Conservation (phyloP, 2,113 vertebrate genomes). For the Atherinomorus stipes region DNA sequence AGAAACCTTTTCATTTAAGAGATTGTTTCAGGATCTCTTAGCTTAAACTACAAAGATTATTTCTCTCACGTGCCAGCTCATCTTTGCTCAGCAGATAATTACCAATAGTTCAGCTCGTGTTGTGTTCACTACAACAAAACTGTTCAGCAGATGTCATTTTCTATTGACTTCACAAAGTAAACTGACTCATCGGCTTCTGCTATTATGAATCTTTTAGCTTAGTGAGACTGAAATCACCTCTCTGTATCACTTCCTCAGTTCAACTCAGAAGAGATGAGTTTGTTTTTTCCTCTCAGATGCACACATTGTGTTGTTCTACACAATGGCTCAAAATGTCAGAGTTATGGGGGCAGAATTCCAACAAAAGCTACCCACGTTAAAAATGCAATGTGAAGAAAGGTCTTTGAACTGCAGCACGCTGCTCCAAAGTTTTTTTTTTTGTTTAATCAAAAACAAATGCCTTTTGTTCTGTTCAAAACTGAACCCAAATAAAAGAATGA, state of each 20-base stretch:
- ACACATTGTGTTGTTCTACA: conserved; percentile 22
- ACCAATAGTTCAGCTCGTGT: conserved; percentile 12
- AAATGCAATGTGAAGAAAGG: conserved; percentile 6
- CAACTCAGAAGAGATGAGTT: conserved; percentile 5
- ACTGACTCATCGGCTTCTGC: not conserved
- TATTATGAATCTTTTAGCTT: not conserved
- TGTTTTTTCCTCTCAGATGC: conserved; percentile 22
- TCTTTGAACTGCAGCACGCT: conserved; percentile 12
- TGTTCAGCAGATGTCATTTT: conserved; percentile 31
- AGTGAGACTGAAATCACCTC: conserved; percentile 12
- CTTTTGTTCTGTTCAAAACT: conserved; percentile 28
- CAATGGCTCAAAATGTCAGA: conserved; percentile 27
- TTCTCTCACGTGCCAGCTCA: conserved; percentile 8
- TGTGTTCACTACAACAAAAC: not conserved
- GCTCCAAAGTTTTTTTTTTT: conserved; percentile 16
- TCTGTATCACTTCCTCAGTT: conserved; percentile 1
- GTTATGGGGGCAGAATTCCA: not conserved
- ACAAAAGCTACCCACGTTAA: conserved; percentile 12
- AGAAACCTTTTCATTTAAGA: not conserved
- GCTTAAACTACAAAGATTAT: not conserved
- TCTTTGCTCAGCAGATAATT: conserved; percentile 5
- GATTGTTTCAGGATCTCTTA: conserved; percentile 7
- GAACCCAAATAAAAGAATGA: not conserved
- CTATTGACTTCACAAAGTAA: not conserved
- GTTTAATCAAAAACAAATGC: conserved; percentile 16